Evolutionary conservation across 2,888 invertebrate species (phyloP), one percentile per base, ranked within the genome.

Genomic region (Idaea biselata): DNA sequence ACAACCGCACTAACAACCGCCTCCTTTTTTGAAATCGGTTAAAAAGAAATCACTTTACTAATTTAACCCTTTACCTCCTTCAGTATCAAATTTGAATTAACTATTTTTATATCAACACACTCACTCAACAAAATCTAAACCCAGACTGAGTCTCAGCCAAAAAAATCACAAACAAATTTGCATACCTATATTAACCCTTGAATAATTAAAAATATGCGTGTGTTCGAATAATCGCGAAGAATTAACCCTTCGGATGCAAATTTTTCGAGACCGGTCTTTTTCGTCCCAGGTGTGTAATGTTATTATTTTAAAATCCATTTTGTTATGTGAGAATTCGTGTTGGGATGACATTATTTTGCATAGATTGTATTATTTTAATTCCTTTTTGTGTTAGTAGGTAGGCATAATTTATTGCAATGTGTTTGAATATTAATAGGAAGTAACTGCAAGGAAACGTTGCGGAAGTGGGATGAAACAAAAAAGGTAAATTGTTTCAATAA

Each of bases 161-260:
- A 81, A 83, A 84, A 86, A 83, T 78, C 75, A 73, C 69, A 81
- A 79, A 78, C 80, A 78, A 80, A 83, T 83, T 79, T 72, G 74
- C 89, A 85, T 90, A n/a, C n/a, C n/a, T n/a, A 90, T 78, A 89
- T 91, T 90, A 87, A 90, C 91, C 92, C 92, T 87, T 90, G 90
- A 87, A 92, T 90, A 92, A 92, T 92, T 92, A 92, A 90, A 91
- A 90, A 89, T 89, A 90, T 88, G 88, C 91, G 91, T 87, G 89
- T 86, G 87, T 82, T 80, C 84, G 88, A 89, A 91, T 89, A 89
- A 86, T 89, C 88, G 86, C 81, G 82, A 89, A 86, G 89, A 88
- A 80, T 91, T 90, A 91, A 91, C 91, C 92, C 92, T 88, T 86
- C 81, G 81, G 78, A 91, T 92, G 91, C 90, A 89, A 91, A 92